Conservation (phyloP, 2,888 invertebrate species). For the Heliconius hortense region DNA sequence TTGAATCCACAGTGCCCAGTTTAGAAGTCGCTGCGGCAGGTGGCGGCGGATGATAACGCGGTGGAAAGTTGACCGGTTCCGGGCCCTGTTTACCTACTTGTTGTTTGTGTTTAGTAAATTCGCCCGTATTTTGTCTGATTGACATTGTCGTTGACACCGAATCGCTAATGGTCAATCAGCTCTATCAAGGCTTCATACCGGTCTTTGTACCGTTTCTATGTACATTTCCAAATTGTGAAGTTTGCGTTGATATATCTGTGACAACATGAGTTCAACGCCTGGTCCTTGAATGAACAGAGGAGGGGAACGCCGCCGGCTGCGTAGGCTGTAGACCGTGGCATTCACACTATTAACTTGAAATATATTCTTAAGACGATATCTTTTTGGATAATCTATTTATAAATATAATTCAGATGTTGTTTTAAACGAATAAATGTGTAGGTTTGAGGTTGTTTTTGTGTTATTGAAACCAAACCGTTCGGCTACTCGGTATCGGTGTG, state of each 20-base stretch:
- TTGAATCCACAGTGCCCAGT: constrained; percentile 83
- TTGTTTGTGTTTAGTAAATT: constrained; percentile 77
- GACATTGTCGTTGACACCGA: constrained; percentile 70
- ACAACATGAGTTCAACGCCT: constrained; percentile 75
- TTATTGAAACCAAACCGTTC: constrained; percentile 58
- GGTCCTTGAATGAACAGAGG: constrained; percentile 78
- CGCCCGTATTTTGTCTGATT: constrained; percentile 76
- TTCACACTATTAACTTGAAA: constrained; percentile 71
- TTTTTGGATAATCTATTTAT: background rate
- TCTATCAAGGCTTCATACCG: constrained; percentile 58
- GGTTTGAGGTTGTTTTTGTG: constrained; percentile 50
- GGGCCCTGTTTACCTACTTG: constrained; percentile 80
- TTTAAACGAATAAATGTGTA: constrained; percentile 33
- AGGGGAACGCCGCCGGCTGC: constrained; percentile 77
- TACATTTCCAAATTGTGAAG: constrained; percentile 63
- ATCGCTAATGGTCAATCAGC: constrained; percentile 59
- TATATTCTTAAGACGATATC: constrained; percentile 3
- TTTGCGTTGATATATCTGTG: constrained; percentile 61
- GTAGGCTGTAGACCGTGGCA: constrained; percentile 78
- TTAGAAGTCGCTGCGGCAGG: constrained; percentile 84
- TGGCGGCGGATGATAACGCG: constrained; percentile 90
- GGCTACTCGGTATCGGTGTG: constrained; percentile 42
- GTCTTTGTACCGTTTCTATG: constrained; percentile 46
- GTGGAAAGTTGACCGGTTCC: constrained; percentile 84
- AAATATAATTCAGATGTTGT: constrained; percentile 26